Percentiles rank a stretch among this genome's conserved stretches.
Evolutionary conservation across 2,113 vertebrate species (phyloP).

Genomic region (Bolborhynchus lineola): DNA sequence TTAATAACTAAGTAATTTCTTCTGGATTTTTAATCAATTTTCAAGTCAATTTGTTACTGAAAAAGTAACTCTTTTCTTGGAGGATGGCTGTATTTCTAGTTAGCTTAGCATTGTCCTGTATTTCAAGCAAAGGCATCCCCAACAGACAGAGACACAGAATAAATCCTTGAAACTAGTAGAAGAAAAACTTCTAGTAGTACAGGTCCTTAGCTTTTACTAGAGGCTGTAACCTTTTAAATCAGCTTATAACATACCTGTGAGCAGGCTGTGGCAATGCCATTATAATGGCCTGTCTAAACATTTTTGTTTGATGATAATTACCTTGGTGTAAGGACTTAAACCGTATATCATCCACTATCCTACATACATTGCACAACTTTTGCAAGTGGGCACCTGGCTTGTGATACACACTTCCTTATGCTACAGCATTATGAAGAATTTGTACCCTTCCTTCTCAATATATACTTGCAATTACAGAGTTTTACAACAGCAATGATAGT

Average conservation of each 20-base stretch:
- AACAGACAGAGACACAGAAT: neutral
- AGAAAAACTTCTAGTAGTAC: neutral
- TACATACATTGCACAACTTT: neutral
- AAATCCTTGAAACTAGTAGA: neutral
- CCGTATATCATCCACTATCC: accelerated
- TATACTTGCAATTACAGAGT: neutral
- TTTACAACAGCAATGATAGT: neutral
- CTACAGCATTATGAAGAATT: neutral
- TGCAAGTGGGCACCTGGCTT: neutral
- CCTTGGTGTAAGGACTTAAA: neutral
- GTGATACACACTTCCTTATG: neutral
- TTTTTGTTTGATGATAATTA: neutral
- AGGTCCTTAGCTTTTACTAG: neutral
- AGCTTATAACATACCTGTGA: neutral
- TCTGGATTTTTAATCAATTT: slow-evolving; percentile 30
- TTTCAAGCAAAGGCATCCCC: neutral
- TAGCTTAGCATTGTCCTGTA: neutral
- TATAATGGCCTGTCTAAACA: neutral
- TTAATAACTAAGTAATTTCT: slow-evolving; percentile 1
- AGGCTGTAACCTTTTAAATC: neutral
- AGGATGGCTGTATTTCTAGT: neutral
- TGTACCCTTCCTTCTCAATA: neutral
- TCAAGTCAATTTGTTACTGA: neutral
- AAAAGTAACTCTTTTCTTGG: neutral
- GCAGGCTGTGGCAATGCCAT: neutral